Evolutionary conservation across 2,113 vertebrate species (phyloP), one percentile per base, ranked within the genome.

Genomic region (Apus apus): DNA sequence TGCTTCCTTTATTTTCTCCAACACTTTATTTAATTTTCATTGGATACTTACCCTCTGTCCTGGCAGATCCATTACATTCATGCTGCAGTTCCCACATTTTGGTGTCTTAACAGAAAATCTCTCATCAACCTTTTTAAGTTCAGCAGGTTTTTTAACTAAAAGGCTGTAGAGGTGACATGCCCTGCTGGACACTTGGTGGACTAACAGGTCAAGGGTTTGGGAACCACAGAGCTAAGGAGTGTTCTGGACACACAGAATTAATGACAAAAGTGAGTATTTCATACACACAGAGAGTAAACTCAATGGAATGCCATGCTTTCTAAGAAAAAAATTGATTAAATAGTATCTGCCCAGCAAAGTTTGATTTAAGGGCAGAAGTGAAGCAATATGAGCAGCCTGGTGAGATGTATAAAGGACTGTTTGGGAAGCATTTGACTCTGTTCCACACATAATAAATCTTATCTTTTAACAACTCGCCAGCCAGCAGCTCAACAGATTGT

Each of bases 381-480:
- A 76, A 76, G 75, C 71, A 22, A 34, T 30, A 18, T 2, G 4
- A 54, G 57, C 12, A 12, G 38, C 5, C 54, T 27, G 91, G 53
- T n/a, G 1, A 27, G 75, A 68, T 83, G 72, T 27, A n/a, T 3
- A 22, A 61, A 66, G 75, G 72, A 57, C 45, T 85, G 3, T 65
- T 45, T 0, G 34, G 72, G 79, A 73, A 66, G 32, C 5, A 8
- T 43, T 86, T 73, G 83, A 58, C 77, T 67, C 90, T 11, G 4
- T 26, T 62, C 94, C 94, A 94, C 92, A 62, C 58, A 13, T 16
- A 22, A 77, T 93, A 86, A 94, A 95, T 93, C 90, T 67, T 66
- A 86, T 88, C 88, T 92, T 50, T 7, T 7, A 68, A 58, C 78
- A 83, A 29, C 72, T 90, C 90, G 11, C 36, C 87, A 20, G 71